phyloP scores from a whole-genome alignment of 2,888 invertebrate genomes.

The Unio pictorum region DNA sequence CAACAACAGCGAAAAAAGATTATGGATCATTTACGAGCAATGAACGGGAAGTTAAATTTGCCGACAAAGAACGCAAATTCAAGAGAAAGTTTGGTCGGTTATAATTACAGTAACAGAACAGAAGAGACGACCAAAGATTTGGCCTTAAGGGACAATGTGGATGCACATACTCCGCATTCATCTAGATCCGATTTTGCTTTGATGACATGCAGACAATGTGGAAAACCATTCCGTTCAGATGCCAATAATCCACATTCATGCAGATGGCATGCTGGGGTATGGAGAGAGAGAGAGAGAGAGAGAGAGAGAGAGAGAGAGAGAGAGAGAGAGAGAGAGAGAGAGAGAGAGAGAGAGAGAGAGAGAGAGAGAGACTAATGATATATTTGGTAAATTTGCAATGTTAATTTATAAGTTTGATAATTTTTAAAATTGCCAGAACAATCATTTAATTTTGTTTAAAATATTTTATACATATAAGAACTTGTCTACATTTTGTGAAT shows the following conservation, averaged over 20 bases:
- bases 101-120: neutral
- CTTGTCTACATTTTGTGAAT: too few species aligned
- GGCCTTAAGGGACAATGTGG: neutral
- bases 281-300: neutral
- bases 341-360: too few species aligned
- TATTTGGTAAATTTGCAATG: too few species aligned
- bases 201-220: slow-evolving; percentile 44
- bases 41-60: slow-evolving; percentile 4
- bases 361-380: too few species aligned
- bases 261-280: slow-evolving; percentile 55
- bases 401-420: too few species aligned
- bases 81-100: neutral
- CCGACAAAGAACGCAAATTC: neutral
- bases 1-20: slow-evolving; percentile 33
- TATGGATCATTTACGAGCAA: slow-evolving; percentile 29
- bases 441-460: too few species aligned
- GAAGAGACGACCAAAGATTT: neutral
- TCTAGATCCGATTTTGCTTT: slow-evolving; percentile 34
- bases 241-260: slow-evolving; percentile 43
- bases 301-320: too few species aligned
- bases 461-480: too few species aligned
- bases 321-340: too few species aligned
- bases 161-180: slow-evolving; percentile 33
- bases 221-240: slow-evolving; percentile 31
- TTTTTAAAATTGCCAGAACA: too few species aligned